Evolutionary conservation across 2,113 vertebrate genomes (phyloP).

Genomic region (Phylloscopus trochilus): DNA sequence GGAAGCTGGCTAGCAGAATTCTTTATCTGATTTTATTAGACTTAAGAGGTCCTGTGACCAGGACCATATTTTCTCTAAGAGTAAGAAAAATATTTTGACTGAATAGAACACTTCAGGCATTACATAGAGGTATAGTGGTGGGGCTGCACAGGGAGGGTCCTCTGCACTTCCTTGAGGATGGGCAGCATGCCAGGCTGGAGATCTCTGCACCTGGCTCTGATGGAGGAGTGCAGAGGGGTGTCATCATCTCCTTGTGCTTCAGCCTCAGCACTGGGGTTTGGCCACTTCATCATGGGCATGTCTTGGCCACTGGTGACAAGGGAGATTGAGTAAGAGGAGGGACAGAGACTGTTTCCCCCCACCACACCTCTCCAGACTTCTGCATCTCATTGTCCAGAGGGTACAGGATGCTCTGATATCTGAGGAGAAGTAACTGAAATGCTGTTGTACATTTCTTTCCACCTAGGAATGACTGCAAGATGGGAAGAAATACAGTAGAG

Average conservation of each 20-base stretch:
- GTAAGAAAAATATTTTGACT: neutral
- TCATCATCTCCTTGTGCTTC: neutral
- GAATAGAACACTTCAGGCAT: neutral
- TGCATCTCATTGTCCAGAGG: neutral
- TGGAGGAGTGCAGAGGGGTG: neutral
- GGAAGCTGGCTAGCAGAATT: neutral
- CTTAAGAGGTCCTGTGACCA: neutral
- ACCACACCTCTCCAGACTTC: neutral
- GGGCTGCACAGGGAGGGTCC: neutral
- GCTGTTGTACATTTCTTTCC: neutral
- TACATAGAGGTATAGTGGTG: neutral
- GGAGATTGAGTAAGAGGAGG: neutral
- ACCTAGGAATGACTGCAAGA: neutral
- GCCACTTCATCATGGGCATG: neutral
- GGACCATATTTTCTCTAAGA: neutral
- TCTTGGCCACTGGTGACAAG: neutral
- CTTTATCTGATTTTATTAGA: neutral
- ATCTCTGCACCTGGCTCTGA: neutral
- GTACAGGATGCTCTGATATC: neutral
- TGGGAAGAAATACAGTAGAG: neutral
- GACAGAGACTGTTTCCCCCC: neutral
- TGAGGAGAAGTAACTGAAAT: neutral
- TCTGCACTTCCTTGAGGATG: neutral
- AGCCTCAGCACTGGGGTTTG: neutral
- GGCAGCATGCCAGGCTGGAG: neutral